A percentile compares a stretch with the other conserved stretches of the same genome.
Conservation (phyloP, 1,140 invertebrate genomes). For the Luehdorfia chinensis region DNA sequence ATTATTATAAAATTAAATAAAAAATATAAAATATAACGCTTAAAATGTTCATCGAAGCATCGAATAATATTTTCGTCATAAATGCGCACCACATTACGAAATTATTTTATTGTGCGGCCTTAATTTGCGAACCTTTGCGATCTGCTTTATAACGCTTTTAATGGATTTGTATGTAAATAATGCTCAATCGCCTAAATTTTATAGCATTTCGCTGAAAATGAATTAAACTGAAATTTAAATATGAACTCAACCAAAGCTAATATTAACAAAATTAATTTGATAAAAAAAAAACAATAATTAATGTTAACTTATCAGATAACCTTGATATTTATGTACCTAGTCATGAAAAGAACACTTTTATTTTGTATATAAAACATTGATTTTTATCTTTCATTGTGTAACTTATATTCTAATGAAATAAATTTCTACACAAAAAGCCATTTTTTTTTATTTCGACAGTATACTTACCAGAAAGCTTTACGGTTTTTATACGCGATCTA, state of each 20-base stretch:
- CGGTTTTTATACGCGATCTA: too few relatives aligned
- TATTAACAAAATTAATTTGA: conserved; percentile 18
- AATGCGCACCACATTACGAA: conserved; percentile 18
- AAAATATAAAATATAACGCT: conserved; percentile 22
- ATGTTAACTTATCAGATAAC: conserved; percentile 37
- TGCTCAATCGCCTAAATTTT: conserved; percentile 2
- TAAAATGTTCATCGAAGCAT: neutral
- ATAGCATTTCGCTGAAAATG: neutral
- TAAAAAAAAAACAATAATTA: conserved; percentile 11
- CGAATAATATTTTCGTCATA: neutral
- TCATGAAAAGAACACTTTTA: conserved; percentile 57
- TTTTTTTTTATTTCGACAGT: conserved; percentile 8
- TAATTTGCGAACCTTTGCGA: conserved; percentile 44
- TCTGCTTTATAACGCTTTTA: conserved; percentile 45
- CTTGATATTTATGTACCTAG: conserved; percentile 52
- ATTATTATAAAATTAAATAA: conserved; percentile 33
- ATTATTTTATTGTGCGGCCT: conserved; percentile 44
- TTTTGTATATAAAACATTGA: conserved; percentile 67
- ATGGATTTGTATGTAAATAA: conserved; percentile 44
- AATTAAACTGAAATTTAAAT: neutral
- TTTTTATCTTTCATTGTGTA: conserved; percentile 56
- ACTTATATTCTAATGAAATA: conserved; percentile 61
- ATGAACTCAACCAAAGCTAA: conserved; percentile 7
- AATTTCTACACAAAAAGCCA: conserved; percentile 35
- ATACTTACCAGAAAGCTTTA: neutral